Evolutionary conservation across 1,140 invertebrate genomes (phyloP), one percentile per base, ranked within the genome.

Genomic region (Sarcophaga peregrina): DNA sequence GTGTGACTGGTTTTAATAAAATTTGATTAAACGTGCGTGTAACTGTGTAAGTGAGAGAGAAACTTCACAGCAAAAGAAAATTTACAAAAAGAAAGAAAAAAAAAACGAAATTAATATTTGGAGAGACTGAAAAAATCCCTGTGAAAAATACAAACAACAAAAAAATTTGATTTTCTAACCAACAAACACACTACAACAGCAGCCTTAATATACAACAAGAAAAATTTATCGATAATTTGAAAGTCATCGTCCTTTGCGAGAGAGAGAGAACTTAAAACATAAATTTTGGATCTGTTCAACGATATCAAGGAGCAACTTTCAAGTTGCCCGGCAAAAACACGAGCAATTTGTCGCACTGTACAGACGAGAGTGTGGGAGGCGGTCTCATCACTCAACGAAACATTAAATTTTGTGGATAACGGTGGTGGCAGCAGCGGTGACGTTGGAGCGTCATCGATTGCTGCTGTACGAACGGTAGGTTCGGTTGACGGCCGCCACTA

Each of bases 211-310:
- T 37, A 37, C 25, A 37, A 37, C 25, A 37, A 37, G 25, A 37
- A 37, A 37, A 37, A 37, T 37, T 37, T 37, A 37, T 37, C 25
- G 25, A 37, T 37, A 37, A 37, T 37, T 37, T 37, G 25, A 37
- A 37, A 37, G 25, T 37, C 25, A 37, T 37, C 25, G 25, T 37
- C 25, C 25, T 37, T 37, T 37, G 25, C 25, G 25, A 2, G 4
- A 20, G 62, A 20, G 25, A 2, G 4, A 20, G 62, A 20, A 62
- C 25, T 37, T 15, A 62, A n/a, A 68, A 20, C 17, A 68, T 68
- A 68, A 88, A 87, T 88, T 89, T 89, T 90, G 88, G 88, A 90
- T 89, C 87, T 90, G 84, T 87, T 90, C 80, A 88, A 85, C 87
- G 87, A 85, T 85, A 82, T 90, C 52, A 87, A 86, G 86, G 88